These are phyloP conservation scores for Catocala nupta DNA, from an alignment of 2,888 invertebrate genomes.

Conservation along the genomic window DNA sequence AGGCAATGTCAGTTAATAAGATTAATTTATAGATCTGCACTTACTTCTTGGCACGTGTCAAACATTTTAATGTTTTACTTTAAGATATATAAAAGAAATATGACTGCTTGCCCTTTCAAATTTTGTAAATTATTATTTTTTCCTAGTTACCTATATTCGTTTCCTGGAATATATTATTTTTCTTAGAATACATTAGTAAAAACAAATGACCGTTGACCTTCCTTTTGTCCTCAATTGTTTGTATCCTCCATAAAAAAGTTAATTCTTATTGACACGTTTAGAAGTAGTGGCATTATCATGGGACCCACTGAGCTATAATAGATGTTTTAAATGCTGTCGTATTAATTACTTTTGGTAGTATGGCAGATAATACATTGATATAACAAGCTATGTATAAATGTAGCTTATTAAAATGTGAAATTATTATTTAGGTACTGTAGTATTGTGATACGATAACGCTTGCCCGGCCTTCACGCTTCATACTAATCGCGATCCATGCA, in stretches of 20 bases:
- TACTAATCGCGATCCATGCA: constrained; percentile 69
- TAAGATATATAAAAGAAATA: background rate
- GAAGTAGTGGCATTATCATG: constrained; percentile 1
- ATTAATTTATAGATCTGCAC: constrained; percentile 41
- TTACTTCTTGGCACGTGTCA: constrained; percentile 37
- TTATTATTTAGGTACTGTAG: constrained; percentile 61
- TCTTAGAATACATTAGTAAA: constrained; percentile 2
- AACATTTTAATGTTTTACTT: background rate
- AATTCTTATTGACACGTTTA: background rate
- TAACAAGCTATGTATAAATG: no score
- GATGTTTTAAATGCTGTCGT: background rate
- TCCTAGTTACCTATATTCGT: no score
- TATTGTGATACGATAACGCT: constrained; percentile 65
- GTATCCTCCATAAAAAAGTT: background rate
- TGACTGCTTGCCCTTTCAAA: background rate
- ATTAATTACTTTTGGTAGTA: background rate
- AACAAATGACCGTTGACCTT: constrained; percentile 4
- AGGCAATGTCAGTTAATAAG: constrained; percentile 28
- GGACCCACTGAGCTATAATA: background rate
- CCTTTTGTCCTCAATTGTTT: constrained; percentile 1
- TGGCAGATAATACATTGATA: no score
- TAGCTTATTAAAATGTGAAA: constrained; percentile 35
- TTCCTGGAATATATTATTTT: background rate
- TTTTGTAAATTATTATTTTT: no score
- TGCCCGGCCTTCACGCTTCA: constrained; percentile 74